These are phyloP conservation scores for Lumbricus terrestris DNA, from an alignment of 2,888 invertebrate species.

Conservation along the genomic window DNA sequence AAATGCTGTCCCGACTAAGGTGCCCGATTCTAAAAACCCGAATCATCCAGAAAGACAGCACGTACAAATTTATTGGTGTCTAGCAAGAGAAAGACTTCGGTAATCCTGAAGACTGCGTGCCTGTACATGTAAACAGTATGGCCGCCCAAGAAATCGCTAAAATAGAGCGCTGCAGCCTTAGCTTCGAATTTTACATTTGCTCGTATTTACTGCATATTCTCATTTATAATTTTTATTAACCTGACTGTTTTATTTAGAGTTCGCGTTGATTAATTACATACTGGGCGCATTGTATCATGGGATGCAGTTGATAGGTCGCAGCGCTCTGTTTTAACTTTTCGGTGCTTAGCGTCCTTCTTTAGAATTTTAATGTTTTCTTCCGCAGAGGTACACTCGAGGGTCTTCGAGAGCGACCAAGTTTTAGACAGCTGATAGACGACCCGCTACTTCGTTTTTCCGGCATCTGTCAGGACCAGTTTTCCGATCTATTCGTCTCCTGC, in stretches of 20 bases:
- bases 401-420: constrained; percentile 79
- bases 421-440: constrained; percentile 80
- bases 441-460: constrained; percentile 89
- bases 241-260: too few species aligned
- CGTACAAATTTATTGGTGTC: background rate
- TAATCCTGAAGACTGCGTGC: too few species aligned
- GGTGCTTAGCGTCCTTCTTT: background rate
- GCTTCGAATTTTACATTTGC: too few species aligned
- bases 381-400: constrained; percentile 89
- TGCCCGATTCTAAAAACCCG: background rate
- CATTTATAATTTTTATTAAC: too few species aligned
- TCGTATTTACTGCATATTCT: too few species aligned
- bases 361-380: constrained; percentile 42
- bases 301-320: too few species aligned
- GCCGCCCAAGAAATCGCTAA: too few species aligned
- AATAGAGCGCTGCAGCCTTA: too few species aligned
- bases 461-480: constrained; percentile 77
- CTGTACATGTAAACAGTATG: too few species aligned
- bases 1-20: background rate
- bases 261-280: too few species aligned
- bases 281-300: too few species aligned
- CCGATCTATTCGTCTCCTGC: constrained; percentile 84
- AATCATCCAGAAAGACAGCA: background rate
- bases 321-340: background rate
- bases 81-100: background rate